Evolutionary conservation across 2,888 invertebrate genomes (phyloP).

Genomic region (Drosophila buzzatii): DNA sequence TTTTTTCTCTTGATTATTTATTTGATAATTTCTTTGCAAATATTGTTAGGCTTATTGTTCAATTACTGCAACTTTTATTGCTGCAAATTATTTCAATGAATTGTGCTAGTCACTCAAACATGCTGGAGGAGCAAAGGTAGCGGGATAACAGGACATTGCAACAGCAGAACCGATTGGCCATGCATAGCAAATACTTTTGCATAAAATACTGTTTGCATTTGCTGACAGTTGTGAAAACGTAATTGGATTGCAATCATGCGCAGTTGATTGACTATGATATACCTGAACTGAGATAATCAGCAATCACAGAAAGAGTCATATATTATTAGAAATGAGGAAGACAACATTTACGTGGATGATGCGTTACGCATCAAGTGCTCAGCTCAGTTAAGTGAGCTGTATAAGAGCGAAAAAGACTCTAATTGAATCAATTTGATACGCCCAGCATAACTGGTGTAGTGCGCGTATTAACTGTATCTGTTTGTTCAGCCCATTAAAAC

Average conservation of each 20-base stretch:
- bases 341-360: no score
- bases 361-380: background rate
- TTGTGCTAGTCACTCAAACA: constrained; percentile 19
- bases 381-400: background rate
- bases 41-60: constrained; percentile 39
- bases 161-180: constrained; percentile 23
- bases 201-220: constrained; percentile 38
- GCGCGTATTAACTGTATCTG: constrained; percentile 46
- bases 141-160: background rate
- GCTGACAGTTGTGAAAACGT: constrained; percentile 26
- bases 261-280: constrained; percentile 26
- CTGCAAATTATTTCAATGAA: constrained; percentile 53
- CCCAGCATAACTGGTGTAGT: constrained; percentile 21
- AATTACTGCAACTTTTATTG: constrained; percentile 48
- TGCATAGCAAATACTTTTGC: constrained; percentile 40
- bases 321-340: background rate
- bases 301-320: no score
- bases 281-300: constrained; percentile 13
- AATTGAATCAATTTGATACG: constrained; percentile 23
- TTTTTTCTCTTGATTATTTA: background rate
- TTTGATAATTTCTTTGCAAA: constrained; percentile 43
- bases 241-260: constrained; percentile 3
- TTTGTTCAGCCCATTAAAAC: constrained; percentile 45
- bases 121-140: constrained; percentile 24
- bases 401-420: background rate